A percentile compares a stretch with the other conserved stretches of the same genome.
These are phyloP conservation scores for Aphis craccivora DNA, from an alignment of 1,140 invertebrate genomes.

Conservation along the genomic window DNA sequence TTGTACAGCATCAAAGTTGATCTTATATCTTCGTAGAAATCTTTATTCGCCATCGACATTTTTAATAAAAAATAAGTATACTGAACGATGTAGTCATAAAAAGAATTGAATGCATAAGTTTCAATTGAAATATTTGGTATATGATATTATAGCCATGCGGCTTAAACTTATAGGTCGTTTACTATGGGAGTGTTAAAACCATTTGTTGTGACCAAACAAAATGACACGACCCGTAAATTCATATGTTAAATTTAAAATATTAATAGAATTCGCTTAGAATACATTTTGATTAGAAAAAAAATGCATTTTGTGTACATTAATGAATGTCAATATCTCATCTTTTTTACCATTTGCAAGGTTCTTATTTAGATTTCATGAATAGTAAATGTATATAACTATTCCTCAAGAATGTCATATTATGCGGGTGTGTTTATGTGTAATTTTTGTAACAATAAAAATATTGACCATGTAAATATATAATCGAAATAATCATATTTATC, in stretches of 20 bases:
- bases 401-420: background rate
- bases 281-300: background rate
- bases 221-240: background rate
- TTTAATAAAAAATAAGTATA: background rate
- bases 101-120: background rate
- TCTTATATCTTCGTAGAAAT: conserved; percentile 41
- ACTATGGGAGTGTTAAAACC: background rate
- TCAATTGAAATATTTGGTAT: background rate
- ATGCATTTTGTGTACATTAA: background rate
- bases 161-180: background rate
- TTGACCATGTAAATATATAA: background rate
- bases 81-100: background rate
- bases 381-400: background rate
- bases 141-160: background rate
- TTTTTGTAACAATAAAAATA: background rate
- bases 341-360: background rate
- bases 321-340: background rate
- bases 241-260: background rate
- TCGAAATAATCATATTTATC: background rate
- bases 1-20: conserved; percentile 37
- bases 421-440: background rate
- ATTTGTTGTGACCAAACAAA: background rate
- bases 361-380: background rate
- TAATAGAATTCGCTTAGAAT: background rate
- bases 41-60: background rate